Evolutionary conservation across 1,140 invertebrate genomes (phyloP), one percentile per base, ranked within the genome.

Genomic region (Hyposmocoma kahamanoa): DNA sequence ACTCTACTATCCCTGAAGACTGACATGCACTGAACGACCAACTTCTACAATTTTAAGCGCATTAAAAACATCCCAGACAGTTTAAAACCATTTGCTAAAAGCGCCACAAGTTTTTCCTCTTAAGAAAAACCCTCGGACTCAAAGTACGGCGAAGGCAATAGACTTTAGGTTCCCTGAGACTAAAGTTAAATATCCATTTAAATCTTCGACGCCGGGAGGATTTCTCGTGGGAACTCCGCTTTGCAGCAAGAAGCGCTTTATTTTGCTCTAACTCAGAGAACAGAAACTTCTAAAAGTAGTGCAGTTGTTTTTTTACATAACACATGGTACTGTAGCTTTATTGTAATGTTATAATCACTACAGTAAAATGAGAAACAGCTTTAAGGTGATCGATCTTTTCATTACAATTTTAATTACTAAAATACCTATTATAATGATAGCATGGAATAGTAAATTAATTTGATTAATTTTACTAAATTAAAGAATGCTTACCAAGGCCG

Each of bases 131-230:
- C 59, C 58, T 60, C 46, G 50, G 59, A 67, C 62, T 59, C 56
- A 42, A 58, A 72, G 65, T 66, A 71, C 66, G 64, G 66, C 61
- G 70, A 71, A 74, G 72, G 71, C 74, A 82, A 82, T 79, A 79
- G 81, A 82, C 70, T 84, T 78, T 72, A 64, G 72, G 78, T 78
- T 82, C 66, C 71, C 70, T 67, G 72, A 84, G 78, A 81, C 71
- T 75, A 72, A 82, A 81, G 75, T 84, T 84, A 82, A 84, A 82
- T 82, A 84, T 84, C 78, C 76, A 82, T 84, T 84, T 84, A 82
- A 81, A 82, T 84, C 76, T 76, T 81, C 78, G 73, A 77, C 68
- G 67, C 73, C 62, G 50, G 48, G 53, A 63, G 50, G 50, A 48
- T 53, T 72, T 60, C 38, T 9, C 52, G 1, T 9, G 80, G 70